phyloP scores from a whole-genome alignment of 2,797 vertebrate species.

The Pelodytes ibericus region DNA sequence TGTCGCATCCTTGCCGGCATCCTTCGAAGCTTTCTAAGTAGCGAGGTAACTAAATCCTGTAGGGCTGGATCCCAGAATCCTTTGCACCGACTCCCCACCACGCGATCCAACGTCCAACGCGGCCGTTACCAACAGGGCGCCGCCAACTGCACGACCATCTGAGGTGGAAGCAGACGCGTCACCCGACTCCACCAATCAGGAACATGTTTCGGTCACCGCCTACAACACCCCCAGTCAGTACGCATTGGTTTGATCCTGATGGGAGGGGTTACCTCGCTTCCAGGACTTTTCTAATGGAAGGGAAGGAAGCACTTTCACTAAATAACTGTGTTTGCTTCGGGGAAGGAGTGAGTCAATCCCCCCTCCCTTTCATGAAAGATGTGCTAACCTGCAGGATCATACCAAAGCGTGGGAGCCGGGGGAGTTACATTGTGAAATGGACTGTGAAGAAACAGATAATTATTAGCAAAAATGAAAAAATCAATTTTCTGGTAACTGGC shows the following conservation, averaged over 20 bases:
- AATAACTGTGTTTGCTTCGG: background rate
- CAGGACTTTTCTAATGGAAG: conserved; percentile 1
- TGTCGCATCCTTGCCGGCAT: conserved; percentile 48
- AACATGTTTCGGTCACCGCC: background rate
- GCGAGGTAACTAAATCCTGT: background rate
- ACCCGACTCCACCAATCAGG: conserved; percentile 30
- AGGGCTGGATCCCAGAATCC: background rate
- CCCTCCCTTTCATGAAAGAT: background rate
- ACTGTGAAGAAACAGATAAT: background rate
- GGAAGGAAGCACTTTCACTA: background rate
- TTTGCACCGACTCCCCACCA: background rate
- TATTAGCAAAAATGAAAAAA: no score
- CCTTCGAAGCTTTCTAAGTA: background rate
- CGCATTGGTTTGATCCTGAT: conserved; percentile 36
- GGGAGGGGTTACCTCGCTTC: background rate
- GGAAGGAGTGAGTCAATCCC: background rate
- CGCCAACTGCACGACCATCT: conserved; percentile 17
- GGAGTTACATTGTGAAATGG: background rate
- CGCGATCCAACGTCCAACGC: conserved; percentile 31
- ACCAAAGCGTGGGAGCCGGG: conserved; percentile 3
- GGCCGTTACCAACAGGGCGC: conserved; percentile 30
- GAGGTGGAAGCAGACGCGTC: conserved; percentile 51
- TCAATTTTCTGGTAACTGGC: no score
- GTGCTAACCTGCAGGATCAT: background rate
- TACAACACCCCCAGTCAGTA: background rate